Conservation (phyloP, 2,888 invertebrate species). For the Acleris laterana region DNA sequence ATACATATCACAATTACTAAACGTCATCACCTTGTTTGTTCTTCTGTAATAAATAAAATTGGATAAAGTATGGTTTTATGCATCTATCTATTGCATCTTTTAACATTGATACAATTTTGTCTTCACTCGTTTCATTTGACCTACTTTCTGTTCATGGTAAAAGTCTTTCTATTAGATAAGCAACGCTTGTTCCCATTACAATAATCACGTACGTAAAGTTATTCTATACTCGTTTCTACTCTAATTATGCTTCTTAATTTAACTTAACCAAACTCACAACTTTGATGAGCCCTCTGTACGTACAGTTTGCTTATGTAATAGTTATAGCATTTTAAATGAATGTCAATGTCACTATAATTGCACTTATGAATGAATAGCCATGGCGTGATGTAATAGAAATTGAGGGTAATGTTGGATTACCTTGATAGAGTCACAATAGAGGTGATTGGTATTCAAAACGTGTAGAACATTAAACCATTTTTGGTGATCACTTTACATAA, state of each 20-base stretch:
- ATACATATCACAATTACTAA: no score
- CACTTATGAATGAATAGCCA: constrained; percentile 19
- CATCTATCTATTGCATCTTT: neutral
- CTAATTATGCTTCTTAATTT: neutral
- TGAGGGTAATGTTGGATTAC: constrained; percentile 45
- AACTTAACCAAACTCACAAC: neutral
- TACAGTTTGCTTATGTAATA: neutral
- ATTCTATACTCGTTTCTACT: neutral
- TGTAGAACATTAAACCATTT: constrained; percentile 30
- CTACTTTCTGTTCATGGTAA: constrained; percentile 29
- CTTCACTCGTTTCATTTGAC: constrained; percentile 33
- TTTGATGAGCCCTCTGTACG: no score
- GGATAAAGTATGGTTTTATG: no score
- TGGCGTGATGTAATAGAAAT: constrained; percentile 39
- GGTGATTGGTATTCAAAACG: constrained; percentile 39
- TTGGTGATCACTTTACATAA: neutral
- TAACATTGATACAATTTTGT: constrained; percentile 2
- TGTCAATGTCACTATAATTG: constrained; percentile 31
- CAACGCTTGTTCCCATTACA: constrained; percentile 10
- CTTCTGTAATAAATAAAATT: no score
- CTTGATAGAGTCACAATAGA: constrained; percentile 39
- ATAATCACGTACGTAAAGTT: neutral
- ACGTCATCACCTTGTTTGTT: no score
- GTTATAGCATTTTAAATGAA: constrained; percentile 3
- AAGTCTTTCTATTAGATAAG: constrained; percentile 19